Evolutionary conservation across 2,888 invertebrate species (phyloP), one percentile per base, ranked within the genome.

Genomic region (Carcina quercana): DNA sequence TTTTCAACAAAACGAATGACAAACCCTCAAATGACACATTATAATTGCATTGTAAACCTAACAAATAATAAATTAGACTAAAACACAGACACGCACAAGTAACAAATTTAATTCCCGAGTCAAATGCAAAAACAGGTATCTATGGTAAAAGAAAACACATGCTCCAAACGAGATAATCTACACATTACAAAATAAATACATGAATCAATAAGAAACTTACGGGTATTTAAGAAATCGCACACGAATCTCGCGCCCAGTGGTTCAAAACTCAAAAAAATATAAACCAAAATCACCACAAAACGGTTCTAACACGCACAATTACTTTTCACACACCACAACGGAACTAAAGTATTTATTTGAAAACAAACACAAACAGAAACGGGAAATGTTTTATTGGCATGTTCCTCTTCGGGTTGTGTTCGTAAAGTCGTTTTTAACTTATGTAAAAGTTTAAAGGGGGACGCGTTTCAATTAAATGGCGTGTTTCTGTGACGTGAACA

Each of bases 221-320:
- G 28, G 15, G 3, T 31, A n/a, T n/a, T n/a, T n/a, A n/a, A n/a
- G n/a, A n/a, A n/a, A n/a, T n/a, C n/a, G n/a, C n/a, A n/a, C n/a
- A n/a, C n/a, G n/a, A 37, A 50, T 54, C 54, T 52, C 45, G 43
- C 38, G 39, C 53, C 56, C 59, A 59, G 53, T 55, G 59, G 63
- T 72, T 64, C 59, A 66, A 74, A 70, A 69, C 58, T 57, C 58
- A 54, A 66, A 60, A 54, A 47, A 45, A 53, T 65, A 62, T 61
- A 54, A 59, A 74, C 70, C 68, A 65, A 70, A 67, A 74, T 71
- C 69, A 73, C 55, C 69, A 76, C 67, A 61, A 53, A 62, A 66
- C 63, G 48, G 62, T 64, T 58, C 68, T 59, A 53, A 53, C 56
- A 64, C 61, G 58, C 61, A 66, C 70, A 69, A 64, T 53, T 62